These are phyloP conservation scores for Danaus chrysippus DNA, from an alignment of 2,888 invertebrate genomes.

Conservation along the genomic window DNA sequence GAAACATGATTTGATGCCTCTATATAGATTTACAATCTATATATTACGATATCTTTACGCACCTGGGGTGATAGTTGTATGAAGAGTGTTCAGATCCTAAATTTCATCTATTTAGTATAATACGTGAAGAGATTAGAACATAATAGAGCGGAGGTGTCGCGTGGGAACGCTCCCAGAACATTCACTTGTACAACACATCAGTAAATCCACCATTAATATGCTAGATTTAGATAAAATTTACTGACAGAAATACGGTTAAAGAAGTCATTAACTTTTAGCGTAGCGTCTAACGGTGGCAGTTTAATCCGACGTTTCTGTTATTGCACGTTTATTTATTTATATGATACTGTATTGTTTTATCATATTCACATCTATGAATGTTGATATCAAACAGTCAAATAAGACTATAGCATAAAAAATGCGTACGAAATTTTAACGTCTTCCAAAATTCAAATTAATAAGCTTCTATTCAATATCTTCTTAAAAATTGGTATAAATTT, in stretches of 20 bases:
- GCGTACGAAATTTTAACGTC: no score
- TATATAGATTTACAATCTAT: not conserved
- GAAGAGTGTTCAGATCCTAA: no score
- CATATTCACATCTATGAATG: not conserved
- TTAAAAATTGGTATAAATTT: no score
- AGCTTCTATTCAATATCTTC: no score
- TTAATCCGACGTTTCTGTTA: slow-evolving; percentile 9
- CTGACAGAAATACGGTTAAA: slow-evolving; percentile 21
- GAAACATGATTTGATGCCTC: not conserved
- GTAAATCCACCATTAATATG: slow-evolving; percentile 72
- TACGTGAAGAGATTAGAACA: slow-evolving; percentile 75
- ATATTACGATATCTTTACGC: slow-evolving; percentile 40
- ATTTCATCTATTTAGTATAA: slow-evolving; percentile 41
- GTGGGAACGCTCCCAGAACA: slow-evolving; percentile 77
- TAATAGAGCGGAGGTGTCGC: slow-evolving; percentile 77
- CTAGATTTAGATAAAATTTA: slow-evolving; percentile 62
- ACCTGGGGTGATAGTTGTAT: not conserved
- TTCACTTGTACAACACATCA: slow-evolving; percentile 69
- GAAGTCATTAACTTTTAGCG: slow-evolving; percentile 26
- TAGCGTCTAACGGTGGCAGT: slow-evolving; percentile 18
- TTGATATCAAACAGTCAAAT: not conserved
- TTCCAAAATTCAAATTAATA: no score
- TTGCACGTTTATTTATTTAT: not conserved
- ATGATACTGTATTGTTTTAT: not conserved
- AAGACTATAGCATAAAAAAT: no score